These are phyloP conservation scores for Camptogramma bilineatum DNA, from an alignment of 2,888 invertebrate genomes.

Conservation along the genomic window DNA sequence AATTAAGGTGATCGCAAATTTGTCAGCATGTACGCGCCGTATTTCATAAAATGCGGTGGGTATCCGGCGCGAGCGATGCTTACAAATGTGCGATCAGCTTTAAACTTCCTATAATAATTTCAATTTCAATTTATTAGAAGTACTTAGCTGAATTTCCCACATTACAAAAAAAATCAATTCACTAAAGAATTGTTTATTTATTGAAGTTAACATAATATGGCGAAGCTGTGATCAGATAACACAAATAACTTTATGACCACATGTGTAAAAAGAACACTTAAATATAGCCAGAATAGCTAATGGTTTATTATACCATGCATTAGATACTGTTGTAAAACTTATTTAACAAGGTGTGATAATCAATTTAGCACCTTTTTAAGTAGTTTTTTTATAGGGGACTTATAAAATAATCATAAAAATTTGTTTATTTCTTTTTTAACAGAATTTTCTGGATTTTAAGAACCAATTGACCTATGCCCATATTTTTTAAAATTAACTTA, in stretches of 20 bases:
- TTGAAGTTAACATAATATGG: slow-evolving; percentile 64
- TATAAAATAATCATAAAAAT: not conserved
- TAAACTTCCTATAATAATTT: too few relatives aligned
- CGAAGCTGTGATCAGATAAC: slow-evolving; percentile 46
- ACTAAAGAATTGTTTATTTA: slow-evolving; percentile 48
- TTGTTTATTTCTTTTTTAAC: not conserved
- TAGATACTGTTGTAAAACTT: slow-evolving; percentile 47
- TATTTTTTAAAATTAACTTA: too few relatives aligned
- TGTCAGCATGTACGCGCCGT: too few relatives aligned
- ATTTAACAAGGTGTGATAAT: slow-evolving; percentile 33
- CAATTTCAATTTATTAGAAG: too few relatives aligned
- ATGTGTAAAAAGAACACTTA: slow-evolving; percentile 62
- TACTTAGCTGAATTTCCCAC: too few relatives aligned
- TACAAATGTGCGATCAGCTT: too few relatives aligned
- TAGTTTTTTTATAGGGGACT: not conserved
- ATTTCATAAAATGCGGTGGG: too few relatives aligned
- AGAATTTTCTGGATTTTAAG: not conserved
- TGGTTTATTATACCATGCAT: slow-evolving; percentile 54
- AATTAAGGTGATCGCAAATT: too few relatives aligned
- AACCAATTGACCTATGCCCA: too few relatives aligned
- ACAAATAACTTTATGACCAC: slow-evolving; percentile 63
- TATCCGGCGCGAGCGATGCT: too few relatives aligned
- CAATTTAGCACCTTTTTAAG: slow-evolving; percentile 35
- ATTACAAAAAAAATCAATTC: slow-evolving; percentile 28
- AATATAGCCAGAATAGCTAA: slow-evolving; percentile 46